Conservation (phyloP, 2,888 invertebrate species). For the Agrotis clavis region DNA sequence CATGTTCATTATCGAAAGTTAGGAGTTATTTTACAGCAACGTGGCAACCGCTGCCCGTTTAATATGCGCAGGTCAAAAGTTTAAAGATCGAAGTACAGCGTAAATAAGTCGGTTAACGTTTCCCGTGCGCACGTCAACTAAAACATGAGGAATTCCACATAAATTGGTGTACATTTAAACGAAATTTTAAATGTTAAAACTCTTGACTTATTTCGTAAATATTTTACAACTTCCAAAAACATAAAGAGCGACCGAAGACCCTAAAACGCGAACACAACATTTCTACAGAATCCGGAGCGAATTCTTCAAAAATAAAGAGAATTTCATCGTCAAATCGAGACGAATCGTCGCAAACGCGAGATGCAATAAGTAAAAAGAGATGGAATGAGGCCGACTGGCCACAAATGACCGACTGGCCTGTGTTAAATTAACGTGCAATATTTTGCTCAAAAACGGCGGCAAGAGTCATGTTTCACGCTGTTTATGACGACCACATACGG, state of each 20-base stretch:
- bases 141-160: slow-evolving; percentile 7
- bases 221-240: slow-evolving; percentile 49
- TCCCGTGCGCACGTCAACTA: background rate
- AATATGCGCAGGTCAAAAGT: slow-evolving; percentile 40
- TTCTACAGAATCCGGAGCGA: slow-evolving; percentile 52
- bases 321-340: slow-evolving; percentile 74
- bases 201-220: slow-evolving; percentile 27
- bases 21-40: slow-evolving; percentile 28
- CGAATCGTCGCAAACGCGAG: slow-evolving; percentile 76
- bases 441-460: slow-evolving; percentile 89
- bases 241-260: slow-evolving; percentile 32
- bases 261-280: slow-evolving; percentile 43
- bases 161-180: slow-evolving; percentile 3
- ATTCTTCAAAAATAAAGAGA: slow-evolving; percentile 66
- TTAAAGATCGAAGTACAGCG: slow-evolving; percentile 39
- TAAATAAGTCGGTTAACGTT: slow-evolving; percentile 29
- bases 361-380: slow-evolving; percentile 71
- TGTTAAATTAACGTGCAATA: slow-evolving; percentile 91
- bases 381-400: slow-evolving; percentile 71
- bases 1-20: slow-evolving; percentile 20
- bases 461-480: slow-evolving; percentile 87
- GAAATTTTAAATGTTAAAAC: slow-evolving; percentile 27
- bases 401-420: slow-evolving; percentile 84
- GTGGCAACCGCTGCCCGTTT: slow-evolving; percentile 43
- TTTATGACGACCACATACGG: slow-evolving; percentile 82